Base-by-base conservation (phyloP, 1,140 invertebrate species). In the Aphelinus certus region DNA sequence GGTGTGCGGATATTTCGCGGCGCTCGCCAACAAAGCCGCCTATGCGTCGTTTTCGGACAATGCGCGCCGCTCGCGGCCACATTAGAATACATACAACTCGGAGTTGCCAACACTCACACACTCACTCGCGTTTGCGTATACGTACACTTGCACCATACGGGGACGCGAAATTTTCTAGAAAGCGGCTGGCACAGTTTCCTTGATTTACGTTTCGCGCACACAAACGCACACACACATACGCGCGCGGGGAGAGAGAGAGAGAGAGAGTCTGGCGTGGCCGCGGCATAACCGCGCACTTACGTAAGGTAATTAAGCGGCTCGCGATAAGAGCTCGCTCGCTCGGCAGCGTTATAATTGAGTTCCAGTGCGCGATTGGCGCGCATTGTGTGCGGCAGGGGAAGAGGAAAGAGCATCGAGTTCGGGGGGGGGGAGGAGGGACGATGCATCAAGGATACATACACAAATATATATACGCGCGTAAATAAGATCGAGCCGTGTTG, bases 121-220 rank as follows among this genome's bases (percentile, higher is more conserved):
- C 26, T 26, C 26, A 0, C 26, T 0, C 26, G 26, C 26, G 26
- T 26, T 26, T 26, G 26, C 26, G 26, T 26, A 26, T 26, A 26
- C 26, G 26, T 26, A 26, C 26, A 26, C 26, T 26, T 26, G 26
- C 26, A 26, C 26, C 26, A 26, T 26, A 42, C 56, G n/a, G 45
- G 65, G 47, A 62, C 46, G 73, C 73, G 61, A 75, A 75, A 75
- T 70, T 26, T 75, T 75, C 67, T 75, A 75, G 73, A 75, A 75
- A 75, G 73, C 61, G 49, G 56, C 66, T 64, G 67, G 73, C 73
- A 65, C 61, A 70, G 68, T 75, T 75, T 75, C 65, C 73, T 58
- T 75, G 60, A 70, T 75, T 70, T 75, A 75, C n/a, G n/a, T 9
- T 45, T 1, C 7, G n/a, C 45, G 47, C n/a, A 9, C 45, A 26